phyloP scores from a whole-genome alignment of 2,797 vertebrate genomes.

The Myotis findleyi region DNA sequence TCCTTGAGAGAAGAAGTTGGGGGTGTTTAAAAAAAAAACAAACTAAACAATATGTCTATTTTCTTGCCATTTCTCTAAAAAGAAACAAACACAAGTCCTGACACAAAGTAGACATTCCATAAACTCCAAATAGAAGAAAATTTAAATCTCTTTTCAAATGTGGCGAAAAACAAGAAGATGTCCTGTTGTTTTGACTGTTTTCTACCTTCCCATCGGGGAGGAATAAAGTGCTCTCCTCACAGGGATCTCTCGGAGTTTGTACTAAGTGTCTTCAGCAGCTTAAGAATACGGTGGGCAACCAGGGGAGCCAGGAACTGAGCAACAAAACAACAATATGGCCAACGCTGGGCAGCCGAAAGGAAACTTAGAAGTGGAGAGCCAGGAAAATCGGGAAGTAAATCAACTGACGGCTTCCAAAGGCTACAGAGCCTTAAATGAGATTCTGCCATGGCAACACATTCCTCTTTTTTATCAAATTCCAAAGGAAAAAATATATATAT shows the following conservation, averaged over 20 bases:
- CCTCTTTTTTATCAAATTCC: conserved; percentile 11
- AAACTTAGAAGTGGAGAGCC: neutral
- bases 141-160: conserved; percentile 31
- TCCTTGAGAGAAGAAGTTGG: neutral
- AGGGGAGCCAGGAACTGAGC: neutral
- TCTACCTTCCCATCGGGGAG: neutral
- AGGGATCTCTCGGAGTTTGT: neutral
- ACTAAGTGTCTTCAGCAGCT: conserved; percentile 28
- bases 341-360: neutral
- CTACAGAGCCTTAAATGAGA: neutral
- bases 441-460: neutral
- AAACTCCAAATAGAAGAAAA: conserved; percentile 20
- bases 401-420: neutral
- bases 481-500: neutral
- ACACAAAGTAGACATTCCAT: conserved; percentile 14
- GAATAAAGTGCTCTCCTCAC: conserved; percentile 19
- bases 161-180: conserved; percentile 27
- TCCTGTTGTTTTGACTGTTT: neutral
- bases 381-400: neutral
- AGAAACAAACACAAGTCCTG: neutral
- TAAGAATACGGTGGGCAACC: neutral
- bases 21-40: neutral
- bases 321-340: neutral
- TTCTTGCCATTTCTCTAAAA: conserved; percentile 55
- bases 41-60: neutral